Evolutionary conservation across 2,888 invertebrate genomes (phyloP).

Genomic region (Acanthopleura granulata): DNA sequence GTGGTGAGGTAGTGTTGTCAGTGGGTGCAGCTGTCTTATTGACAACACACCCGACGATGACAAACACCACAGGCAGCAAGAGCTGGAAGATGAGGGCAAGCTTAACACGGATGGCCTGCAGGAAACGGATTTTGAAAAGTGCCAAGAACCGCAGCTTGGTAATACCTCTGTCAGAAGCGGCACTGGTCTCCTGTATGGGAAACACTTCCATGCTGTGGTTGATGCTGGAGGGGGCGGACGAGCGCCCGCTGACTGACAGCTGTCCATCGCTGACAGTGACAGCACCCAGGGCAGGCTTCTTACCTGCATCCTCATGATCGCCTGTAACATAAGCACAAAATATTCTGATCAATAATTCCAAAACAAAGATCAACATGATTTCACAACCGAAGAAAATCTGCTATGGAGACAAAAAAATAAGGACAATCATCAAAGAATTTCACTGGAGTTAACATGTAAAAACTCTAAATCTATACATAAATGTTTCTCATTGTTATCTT

Average conservation of each 20-base stretch:
- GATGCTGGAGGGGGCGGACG: not conserved
- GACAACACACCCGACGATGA: conserved; percentile 47
- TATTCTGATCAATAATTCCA: too few relatives aligned
- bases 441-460: too few relatives aligned
- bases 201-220: not conserved
- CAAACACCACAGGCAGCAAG: conserved; percentile 48
- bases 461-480: not conserved
- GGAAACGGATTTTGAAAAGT: conserved; percentile 43
- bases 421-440: too few relatives aligned
- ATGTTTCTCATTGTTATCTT: too few relatives aligned
- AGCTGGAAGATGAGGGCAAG: conserved; percentile 43
- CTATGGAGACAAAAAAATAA: too few relatives aligned
- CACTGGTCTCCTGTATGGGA: not conserved
- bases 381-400: too few relatives aligned
- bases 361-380: too few relatives aligned
- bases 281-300: too few relatives aligned
- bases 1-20: not conserved
- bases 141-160: conserved; percentile 43
- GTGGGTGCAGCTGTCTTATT: conserved; percentile 22
- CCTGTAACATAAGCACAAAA: too few relatives aligned
- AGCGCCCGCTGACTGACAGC: too few relatives aligned
- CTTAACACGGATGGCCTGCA: conserved; percentile 37
- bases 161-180: not conserved
- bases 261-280: too few relatives aligned
- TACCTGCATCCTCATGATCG: too few relatives aligned